Conservation (phyloP, 2,888 invertebrate genomes). For the Heliconius sara region DNA sequence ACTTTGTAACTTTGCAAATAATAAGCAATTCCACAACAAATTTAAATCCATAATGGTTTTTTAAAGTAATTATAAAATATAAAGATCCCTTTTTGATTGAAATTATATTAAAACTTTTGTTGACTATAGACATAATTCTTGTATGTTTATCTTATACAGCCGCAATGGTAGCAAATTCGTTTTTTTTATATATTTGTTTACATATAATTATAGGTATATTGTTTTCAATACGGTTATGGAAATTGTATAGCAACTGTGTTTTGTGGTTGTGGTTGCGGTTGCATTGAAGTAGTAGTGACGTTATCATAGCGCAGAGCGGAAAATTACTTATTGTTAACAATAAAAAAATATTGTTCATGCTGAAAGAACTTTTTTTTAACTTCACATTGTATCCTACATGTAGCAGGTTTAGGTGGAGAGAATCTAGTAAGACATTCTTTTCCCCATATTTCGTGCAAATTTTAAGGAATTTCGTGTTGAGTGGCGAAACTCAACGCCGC, state of each 20-base stretch:
- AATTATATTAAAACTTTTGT: not conserved
- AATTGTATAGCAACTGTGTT: too few relatives aligned
- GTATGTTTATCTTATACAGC: not conserved
- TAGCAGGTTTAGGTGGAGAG: too few relatives aligned
- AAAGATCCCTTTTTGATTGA: not conserved
- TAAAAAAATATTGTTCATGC: not conserved
- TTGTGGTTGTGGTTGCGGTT: not conserved
- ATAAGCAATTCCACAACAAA: constrained; percentile 1
- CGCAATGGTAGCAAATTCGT: not conserved
- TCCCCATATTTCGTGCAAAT: too few relatives aligned
- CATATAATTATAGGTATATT: too few relatives aligned
- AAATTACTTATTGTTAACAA: not conserved
- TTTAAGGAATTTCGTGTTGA: too few relatives aligned
- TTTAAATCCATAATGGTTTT: not conserved
- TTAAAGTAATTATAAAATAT: constrained; percentile 8
- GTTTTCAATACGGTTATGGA: too few relatives aligned
- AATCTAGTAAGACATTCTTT: too few relatives aligned
- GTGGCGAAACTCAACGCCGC: too few relatives aligned
- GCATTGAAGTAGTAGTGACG: not conserved
- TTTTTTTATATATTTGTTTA: too few relatives aligned
- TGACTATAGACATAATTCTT: not conserved
- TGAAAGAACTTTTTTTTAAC: not conserved
- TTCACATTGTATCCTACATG: not conserved
- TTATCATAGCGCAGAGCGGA: not conserved
- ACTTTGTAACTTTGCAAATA: not conserved